Conservation (phyloP, 1,140 invertebrate species). For the Drosophila suzukii region DNA sequence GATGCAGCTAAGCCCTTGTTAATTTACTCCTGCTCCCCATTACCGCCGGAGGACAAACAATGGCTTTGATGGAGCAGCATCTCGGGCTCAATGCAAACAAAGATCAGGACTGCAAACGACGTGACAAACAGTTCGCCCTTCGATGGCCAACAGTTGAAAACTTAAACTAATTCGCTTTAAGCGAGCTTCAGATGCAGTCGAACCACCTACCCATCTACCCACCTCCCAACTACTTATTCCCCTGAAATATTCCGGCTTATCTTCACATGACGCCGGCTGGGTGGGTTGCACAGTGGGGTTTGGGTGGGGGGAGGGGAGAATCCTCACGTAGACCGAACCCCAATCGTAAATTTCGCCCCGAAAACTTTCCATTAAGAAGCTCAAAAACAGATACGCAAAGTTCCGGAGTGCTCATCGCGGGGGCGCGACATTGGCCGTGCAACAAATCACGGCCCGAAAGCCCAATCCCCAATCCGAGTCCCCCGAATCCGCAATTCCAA, state of each 20-base stretch:
- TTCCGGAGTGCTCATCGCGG: conserved; percentile 61
- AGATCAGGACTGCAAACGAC: conserved; percentile 55
- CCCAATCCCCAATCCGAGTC: conserved; percentile 1
- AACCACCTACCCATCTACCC: too few species aligned
- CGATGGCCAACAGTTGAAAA: conserved; percentile 11
- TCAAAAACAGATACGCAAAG: conserved; percentile 81
- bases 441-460: conserved; percentile 73
- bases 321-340: conserved; percentile 28
- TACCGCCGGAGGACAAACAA: conserved; percentile 16
- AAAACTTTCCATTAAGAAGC: conserved; percentile 82
- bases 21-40: conserved; percentile 37
- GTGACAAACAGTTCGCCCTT: conserved; percentile 38
- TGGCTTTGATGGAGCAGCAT: conserved; percentile 20
- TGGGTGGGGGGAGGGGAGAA: neutral
- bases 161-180: conserved; percentile 64
- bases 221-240: neutral
- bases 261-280: conserved; percentile 74
- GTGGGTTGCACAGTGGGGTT: too few species aligned
- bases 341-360: conserved; percentile 69
- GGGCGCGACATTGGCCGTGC: conserved; percentile 61
- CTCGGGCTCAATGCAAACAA: conserved; percentile 12
- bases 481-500: conserved; percentile 8
- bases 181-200: conserved; percentile 27
- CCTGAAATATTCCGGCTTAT: conserved; percentile 49
- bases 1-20: conserved; percentile 40